A percentile compares a stretch with the other conserved stretches of the same genome.
These are phyloP conservation scores for Campoletis raptor DNA, from an alignment of 2,888 invertebrate species.

Conservation along the genomic window DNA sequence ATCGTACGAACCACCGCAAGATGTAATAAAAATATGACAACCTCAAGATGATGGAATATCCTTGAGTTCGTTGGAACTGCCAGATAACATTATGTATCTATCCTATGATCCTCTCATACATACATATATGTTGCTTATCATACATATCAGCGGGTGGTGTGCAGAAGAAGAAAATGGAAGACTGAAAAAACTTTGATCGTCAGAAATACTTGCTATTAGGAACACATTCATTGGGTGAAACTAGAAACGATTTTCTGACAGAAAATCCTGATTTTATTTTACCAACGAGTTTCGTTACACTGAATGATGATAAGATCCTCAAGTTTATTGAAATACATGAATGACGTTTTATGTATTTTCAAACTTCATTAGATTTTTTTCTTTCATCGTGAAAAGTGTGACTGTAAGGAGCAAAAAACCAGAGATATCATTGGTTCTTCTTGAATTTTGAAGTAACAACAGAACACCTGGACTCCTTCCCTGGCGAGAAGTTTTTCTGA, in stretches of 20 bases:
- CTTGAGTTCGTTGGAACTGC: slow-evolving; percentile 48
- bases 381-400: background rate
- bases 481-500: background rate
- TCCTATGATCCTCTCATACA: background rate
- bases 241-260: background rate
- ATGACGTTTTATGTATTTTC: background rate
- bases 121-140: background rate
- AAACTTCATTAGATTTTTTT: background rate
- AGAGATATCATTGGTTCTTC: slow-evolving; percentile 1
- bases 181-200: background rate
- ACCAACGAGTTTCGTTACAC: background rate
- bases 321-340: background rate
- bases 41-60: slow-evolving; percentile 74
- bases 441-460: slow-evolving; percentile 1
- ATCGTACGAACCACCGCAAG: slow-evolving; percentile 4
- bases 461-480: slow-evolving; percentile 42
- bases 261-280: background rate
- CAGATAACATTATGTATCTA: slow-evolving; percentile 53
- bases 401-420: background rate
- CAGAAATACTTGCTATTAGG: background rate
- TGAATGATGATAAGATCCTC: background rate
- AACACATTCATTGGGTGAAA: background rate
- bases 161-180: slow-evolving; percentile 3
- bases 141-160: background rate
- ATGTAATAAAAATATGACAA: slow-evolving; percentile 79